Evolutionary conservation across 2,888 invertebrate species (phyloP), one percentile per base, ranked within the genome.

Genomic region (Habrosyne pyritoides): DNA sequence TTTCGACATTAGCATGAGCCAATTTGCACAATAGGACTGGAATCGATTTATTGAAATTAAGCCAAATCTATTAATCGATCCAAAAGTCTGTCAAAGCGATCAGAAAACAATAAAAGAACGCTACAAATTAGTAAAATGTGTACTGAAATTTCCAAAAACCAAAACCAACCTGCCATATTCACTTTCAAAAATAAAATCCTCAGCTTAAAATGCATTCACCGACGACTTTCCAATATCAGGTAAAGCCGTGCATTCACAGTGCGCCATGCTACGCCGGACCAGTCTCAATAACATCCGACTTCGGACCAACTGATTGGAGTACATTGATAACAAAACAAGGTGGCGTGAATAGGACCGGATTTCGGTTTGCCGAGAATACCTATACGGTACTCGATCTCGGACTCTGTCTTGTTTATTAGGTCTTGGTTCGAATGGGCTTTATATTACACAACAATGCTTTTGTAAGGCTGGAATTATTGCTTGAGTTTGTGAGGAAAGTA

Each of bases 281-380:
- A 8, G 42, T 42, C 18, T 42, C 42, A 42, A 42, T 42, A 42
- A 42, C 18, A 18, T 18, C 42, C 14, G 8, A 18, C 36, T 42
- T 0, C 14, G 36, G 14, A 42, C 33, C 33, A 33, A 18, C 42
- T 42, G 42, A 42, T 42, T 18, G 42, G 18, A 42, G 42, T 7
- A 42, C 14, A 42, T 42, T 42, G 42, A 42, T 42, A 42, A 42
- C 42, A 42, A 42, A 14, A 18, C 18, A 42, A 1, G 42, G 42
- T 42, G 8, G 42, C 42, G 18, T 42, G 42, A 42, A 42, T 42
- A 42, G 42, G 42, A 42, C 42, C 42, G 42, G 42, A 42, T 42
- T 42, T 36, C n/a, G 36, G 36, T 42, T 18, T 1, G 18, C 18
- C 42, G 8, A 42, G 42, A 42, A 18, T 18, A 18, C 12, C 18